phyloP scores from a whole-genome alignment of 2,113 vertebrate genomes.

The Rutilus rutilus region DNA sequence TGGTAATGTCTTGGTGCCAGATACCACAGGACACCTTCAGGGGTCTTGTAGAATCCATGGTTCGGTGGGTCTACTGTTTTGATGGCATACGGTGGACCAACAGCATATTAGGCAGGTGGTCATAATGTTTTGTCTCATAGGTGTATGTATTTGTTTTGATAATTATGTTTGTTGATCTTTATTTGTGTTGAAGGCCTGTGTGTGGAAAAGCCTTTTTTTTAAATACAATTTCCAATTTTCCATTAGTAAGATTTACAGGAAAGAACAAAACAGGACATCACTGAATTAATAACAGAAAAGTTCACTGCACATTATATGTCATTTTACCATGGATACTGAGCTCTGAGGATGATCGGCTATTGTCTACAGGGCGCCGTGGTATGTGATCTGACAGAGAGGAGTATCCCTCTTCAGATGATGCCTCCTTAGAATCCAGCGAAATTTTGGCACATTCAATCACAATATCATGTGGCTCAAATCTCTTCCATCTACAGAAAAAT shows the following conservation, averaged over 20 bases:
- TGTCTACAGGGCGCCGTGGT: constrained; percentile 50
- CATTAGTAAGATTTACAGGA: neutral
- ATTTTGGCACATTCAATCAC: constrained; percentile 97
- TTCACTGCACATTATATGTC: neutral
- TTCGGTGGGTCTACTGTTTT: too few relatives aligned
- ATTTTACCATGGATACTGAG: constrained; percentile 79
- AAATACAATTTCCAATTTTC: neutral
- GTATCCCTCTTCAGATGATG: constrained; percentile 90
- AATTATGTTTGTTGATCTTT: neutral
- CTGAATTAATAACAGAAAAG: neutral
- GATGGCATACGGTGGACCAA: too few relatives aligned
- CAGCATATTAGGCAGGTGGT: too few relatives aligned
- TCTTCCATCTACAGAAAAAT: constrained; percentile 87
- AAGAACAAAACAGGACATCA: neutral
- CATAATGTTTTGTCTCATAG: too few relatives aligned
- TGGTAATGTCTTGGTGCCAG: too few relatives aligned
- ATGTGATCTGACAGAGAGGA: constrained; percentile 77
- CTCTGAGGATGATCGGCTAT: constrained; percentile 71
- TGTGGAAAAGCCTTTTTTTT: neutral
- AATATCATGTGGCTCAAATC: constrained; percentile 94
- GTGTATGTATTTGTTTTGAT: neutral
- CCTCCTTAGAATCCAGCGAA: constrained; percentile 94
- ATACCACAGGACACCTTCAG: too few relatives aligned
- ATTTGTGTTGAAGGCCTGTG: neutral
- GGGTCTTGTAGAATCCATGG: too few relatives aligned